phyloP scores from a whole-genome alignment of 2,113 vertebrate genomes.

The Odobenus rosmarus region DNA sequence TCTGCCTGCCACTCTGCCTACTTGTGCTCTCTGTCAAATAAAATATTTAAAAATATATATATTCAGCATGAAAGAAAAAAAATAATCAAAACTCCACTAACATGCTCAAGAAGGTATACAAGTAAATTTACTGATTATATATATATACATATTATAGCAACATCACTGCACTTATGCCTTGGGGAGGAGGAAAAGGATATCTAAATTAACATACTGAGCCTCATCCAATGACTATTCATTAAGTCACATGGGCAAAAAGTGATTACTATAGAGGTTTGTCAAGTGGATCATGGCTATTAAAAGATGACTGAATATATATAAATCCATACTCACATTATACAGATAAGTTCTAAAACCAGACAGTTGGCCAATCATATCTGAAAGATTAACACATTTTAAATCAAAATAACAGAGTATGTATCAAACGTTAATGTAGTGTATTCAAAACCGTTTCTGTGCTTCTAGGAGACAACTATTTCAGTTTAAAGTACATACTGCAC shows the following conservation, averaged over 20 bases:
- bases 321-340: neutral
- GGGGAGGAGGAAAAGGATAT: neutral
- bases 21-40: too few relatives aligned
- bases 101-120: neutral
- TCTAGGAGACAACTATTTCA: neutral
- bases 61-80: neutral
- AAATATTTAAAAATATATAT: neutral
- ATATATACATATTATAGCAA: neutral
- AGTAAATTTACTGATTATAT: conserved; percentile 15
- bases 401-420: neutral
- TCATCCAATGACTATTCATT: neutral
- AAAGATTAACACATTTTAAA: conserved; percentile 13
- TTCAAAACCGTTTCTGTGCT: neutral
- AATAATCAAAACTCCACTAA: neutral
- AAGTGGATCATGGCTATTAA: neutral
- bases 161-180: neutral
- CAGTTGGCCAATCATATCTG: neutral
- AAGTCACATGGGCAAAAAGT: neutral
- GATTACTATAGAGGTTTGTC: neutral
- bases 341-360: neutral
- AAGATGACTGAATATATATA: neutral
- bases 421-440: neutral
- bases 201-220: conserved; percentile 4
- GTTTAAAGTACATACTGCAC: neutral
- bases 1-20: too few relatives aligned